These are phyloP conservation scores for Chromoteleia sp. DNA, from an alignment of 2,888 invertebrate species.

Conservation along the genomic window DNA sequence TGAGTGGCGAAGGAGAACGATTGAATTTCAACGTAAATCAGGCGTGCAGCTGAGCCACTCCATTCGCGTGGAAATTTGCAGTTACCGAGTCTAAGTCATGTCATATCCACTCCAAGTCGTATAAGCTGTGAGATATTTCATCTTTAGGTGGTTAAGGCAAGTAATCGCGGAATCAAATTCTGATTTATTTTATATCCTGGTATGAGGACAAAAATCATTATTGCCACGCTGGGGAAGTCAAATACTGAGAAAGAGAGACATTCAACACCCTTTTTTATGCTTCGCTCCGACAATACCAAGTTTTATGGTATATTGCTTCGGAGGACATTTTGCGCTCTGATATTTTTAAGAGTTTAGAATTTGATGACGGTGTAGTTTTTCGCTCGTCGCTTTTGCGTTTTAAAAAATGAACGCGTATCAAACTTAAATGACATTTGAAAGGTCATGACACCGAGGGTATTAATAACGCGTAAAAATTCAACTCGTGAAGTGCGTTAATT, in stretches of 20 bases:
- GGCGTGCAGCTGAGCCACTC: constrained; percentile 65
- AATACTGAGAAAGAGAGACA: constrained; percentile 26
- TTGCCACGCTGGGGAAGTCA: constrained; percentile 19
- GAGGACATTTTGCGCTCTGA: constrained; percentile 1
- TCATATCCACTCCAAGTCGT: constrained; percentile 64
- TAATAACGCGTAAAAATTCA: constrained; percentile 39
- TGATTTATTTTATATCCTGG: constrained; percentile 63
- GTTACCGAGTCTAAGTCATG: constrained; percentile 69
- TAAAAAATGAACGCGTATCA: constrained; percentile 20
- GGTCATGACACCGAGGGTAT: constrained; percentile 32
- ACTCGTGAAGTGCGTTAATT: constrained; percentile 57
- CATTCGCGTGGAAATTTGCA: constrained; percentile 68
- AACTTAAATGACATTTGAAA: constrained; percentile 19
- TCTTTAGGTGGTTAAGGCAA: constrained; percentile 58
- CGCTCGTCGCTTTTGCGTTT: constrained; percentile 3
- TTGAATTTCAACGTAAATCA: constrained; percentile 70
- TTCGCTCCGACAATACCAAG: constrained; percentile 1
- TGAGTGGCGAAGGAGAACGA: constrained; percentile 67
- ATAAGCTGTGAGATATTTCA: constrained; percentile 66
- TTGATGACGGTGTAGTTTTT: constrained; percentile 14
- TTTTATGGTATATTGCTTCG: constrained; percentile 40
- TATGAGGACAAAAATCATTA: constrained; percentile 58
- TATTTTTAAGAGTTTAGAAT: constrained; percentile 10
- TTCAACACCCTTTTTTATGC: constrained; percentile 35
- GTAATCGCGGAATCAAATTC: constrained; percentile 63